Conservation (phyloP, 1,140 invertebrate species). For the Atopsyche davidsoni region DNA sequence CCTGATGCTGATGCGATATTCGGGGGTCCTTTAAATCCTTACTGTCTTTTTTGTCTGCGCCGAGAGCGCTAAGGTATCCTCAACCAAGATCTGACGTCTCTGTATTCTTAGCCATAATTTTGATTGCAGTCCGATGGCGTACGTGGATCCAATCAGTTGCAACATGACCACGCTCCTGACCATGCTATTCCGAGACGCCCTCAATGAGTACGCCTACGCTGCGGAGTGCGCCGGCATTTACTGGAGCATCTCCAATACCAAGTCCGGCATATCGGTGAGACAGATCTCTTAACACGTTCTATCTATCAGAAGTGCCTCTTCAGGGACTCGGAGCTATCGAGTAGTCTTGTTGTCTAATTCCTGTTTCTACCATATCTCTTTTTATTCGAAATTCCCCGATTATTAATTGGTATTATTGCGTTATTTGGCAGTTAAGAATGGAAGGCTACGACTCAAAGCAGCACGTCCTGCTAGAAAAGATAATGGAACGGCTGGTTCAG, state of each 20-base stretch:
- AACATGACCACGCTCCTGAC: conserved; percentile 83
- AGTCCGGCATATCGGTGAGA: conserved; percentile 76
- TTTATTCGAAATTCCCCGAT: no score
- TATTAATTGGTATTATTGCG: no score
- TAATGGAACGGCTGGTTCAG: conserved; percentile 76
- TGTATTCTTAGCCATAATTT: no score
- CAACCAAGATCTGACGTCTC: no score
- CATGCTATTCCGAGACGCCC: conserved; percentile 72
- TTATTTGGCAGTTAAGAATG: conserved; percentile 60
- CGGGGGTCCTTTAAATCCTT: no score
- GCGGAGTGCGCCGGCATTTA: conserved; percentile 84
- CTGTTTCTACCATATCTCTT: no score
- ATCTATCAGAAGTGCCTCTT: conserved; percentile 6
- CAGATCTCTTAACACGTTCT: no score
- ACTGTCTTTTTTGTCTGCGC: no score
- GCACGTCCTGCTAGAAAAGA: conserved; percentile 76
- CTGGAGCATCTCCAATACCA: conserved; percentile 71
- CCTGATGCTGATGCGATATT: no score
- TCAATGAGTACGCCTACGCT: conserved; percentile 90
- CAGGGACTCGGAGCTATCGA: no score
- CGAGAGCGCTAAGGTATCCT: no score
- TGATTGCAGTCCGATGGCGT: conserved; percentile 77
- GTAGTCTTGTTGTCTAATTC: no score
- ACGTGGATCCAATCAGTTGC: conserved; percentile 76
- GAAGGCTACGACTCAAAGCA: conserved; percentile 91